Evolutionary conservation across 2,888 invertebrate genomes (phyloP).

Genomic region (Eulithis testata): DNA sequence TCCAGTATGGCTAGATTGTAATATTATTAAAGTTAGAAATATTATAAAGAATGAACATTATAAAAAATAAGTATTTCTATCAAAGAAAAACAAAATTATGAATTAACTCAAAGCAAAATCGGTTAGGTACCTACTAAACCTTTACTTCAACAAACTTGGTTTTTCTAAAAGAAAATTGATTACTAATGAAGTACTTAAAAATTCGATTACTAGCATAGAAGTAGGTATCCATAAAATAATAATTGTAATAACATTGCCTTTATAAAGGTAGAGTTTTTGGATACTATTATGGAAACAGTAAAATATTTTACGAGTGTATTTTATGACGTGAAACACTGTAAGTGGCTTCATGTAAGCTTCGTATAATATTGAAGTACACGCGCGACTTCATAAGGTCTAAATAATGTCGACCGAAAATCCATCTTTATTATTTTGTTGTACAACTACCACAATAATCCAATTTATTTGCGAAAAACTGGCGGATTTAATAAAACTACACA

Average conservation of each 20-base stretch:
- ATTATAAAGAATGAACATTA: no score
- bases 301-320: slow-evolving; percentile 43
- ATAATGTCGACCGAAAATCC: not conserved
- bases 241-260: slow-evolving; percentile 12
- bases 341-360: slow-evolving; percentile 34
- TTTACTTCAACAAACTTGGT: no score
- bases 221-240: slow-evolving; percentile 33
- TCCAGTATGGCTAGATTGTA: no score
- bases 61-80: no score
- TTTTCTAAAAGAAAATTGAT: not conserved
- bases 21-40: no score
- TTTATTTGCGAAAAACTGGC: no score
- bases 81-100: no score
- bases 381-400: not conserved
- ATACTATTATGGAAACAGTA: slow-evolving; percentile 34
- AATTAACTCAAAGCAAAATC: no score
- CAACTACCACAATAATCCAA: no score
- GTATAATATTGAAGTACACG: slow-evolving; percentile 14
- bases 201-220: slow-evolving; percentile 24
- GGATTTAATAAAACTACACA: no score
- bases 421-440: no score
- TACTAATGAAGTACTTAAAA: slow-evolving; percentile 13
- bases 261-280: slow-evolving; percentile 28
- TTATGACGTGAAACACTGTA: slow-evolving; percentile 40
- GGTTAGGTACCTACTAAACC: no score